Conservation (phyloP, 2,113 vertebrate species). For the Turnix velox region DNA sequence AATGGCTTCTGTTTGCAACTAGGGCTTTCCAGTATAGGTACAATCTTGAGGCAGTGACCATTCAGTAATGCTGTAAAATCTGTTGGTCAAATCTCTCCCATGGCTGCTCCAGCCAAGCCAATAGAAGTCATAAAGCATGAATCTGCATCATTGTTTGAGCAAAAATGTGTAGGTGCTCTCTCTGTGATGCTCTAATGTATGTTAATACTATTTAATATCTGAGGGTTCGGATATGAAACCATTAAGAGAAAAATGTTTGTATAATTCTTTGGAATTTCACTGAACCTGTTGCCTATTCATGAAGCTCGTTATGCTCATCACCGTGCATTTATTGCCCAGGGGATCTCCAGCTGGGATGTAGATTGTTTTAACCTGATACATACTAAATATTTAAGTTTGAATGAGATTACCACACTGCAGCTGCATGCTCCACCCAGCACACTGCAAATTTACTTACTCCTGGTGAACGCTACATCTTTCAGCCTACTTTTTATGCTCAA, state of each 20-base stretch:
- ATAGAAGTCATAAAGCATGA: neutral
- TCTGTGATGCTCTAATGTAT: neutral
- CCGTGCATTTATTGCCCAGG: neutral
- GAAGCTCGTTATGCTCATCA: neutral
- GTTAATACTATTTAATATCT: neutral
- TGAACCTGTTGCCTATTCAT: neutral
- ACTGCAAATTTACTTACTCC: neutral
- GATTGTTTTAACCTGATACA: neutral
- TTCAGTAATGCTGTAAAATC: neutral
- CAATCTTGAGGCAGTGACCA: neutral
- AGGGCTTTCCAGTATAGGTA: neutral
- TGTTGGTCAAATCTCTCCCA: neutral
- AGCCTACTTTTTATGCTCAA: neutral
- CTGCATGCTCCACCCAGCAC: neutral
- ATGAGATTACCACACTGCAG: neutral
- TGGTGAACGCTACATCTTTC: accelerated
- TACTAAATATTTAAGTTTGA: neutral
- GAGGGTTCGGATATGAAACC: neutral
- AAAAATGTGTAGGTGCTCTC: neutral
- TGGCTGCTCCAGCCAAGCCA: neutral
- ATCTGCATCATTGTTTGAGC: neutral
- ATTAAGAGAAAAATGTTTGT: neutral
- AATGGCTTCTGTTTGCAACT: neutral
- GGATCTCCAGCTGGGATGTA: neutral
- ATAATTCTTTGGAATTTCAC: neutral